A percentile compares a stretch with the other conserved stretches of the same genome.
These are phyloP conservation scores for Acomys russatus DNA, from an alignment of 2,797 vertebrate genomes.

Conservation along the genomic window DNA sequence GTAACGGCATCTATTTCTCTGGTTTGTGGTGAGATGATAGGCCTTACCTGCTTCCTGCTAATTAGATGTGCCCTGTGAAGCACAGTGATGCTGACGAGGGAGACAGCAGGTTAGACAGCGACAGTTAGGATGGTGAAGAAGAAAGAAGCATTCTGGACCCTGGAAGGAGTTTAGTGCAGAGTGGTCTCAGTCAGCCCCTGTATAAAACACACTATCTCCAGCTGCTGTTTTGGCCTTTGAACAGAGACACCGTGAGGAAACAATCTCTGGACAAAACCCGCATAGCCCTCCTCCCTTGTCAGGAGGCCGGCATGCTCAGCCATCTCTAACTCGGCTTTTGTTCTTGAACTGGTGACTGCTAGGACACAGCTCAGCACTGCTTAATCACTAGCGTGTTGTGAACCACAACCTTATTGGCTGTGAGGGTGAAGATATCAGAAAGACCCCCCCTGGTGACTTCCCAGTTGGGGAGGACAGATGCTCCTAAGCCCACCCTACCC, in stretches of 20 bases:
- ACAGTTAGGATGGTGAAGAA: background rate
- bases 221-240: background rate
- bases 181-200: fast-evolving
- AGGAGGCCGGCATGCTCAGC: background rate
- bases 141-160: background rate
- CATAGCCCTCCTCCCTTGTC: background rate
- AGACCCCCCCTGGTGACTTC: constrained; percentile 21
- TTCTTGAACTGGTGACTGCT: background rate
- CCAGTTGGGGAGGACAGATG: constrained; percentile 37
- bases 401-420: background rate
- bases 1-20: background rate
- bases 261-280: background rate
- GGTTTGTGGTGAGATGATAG: background rate
- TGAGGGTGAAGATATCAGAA: background rate
- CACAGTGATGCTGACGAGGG: too few species aligned
- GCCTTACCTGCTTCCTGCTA: background rate
- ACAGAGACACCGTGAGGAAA: background rate
- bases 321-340: background rate
- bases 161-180: background rate
- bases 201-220: background rate
- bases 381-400: constrained; percentile 6
- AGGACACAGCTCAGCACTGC: background rate
- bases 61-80: background rate
- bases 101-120: background rate
- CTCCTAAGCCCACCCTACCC: constrained; percentile 28